Conservation (phyloP, 2,113 vertebrate species). For the Rhinoderma darwinii region DNA sequence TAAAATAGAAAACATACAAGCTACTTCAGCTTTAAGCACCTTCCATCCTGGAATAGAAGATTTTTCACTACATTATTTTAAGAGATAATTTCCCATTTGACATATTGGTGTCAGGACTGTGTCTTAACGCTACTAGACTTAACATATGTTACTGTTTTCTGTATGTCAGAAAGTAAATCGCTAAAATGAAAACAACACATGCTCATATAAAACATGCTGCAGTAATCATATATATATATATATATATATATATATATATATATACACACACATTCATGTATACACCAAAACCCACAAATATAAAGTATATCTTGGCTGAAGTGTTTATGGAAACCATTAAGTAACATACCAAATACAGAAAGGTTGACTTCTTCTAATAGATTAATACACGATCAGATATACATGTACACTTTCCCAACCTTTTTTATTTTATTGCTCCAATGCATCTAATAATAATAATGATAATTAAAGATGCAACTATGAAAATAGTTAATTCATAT, state of each 20-base stretch:
- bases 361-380: too few relatives aligned
- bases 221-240: neutral
- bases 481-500: too few relatives aligned
- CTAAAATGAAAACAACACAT: conserved; percentile 1
- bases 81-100: conserved; percentile 19
- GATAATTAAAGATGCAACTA: too few relatives aligned
- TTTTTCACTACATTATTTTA: neutral
- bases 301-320: neutral
- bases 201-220: conserved; percentile 9
- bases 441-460: too few relatives aligned
- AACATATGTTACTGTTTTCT: conserved; percentile 38
- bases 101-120: conserved; percentile 31
- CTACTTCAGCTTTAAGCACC: neutral
- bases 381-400: too few relatives aligned
- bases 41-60: neutral
- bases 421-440: too few relatives aligned
- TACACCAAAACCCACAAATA: neutral
- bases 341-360: too few relatives aligned
- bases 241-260: conserved; percentile 3
- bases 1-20: neutral
- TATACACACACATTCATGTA: neutral
- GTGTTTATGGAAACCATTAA: too few relatives aligned
- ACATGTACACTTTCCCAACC: too few relatives aligned
- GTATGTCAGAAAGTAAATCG: neutral
- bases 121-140: conserved; percentile 6